Evolutionary conservation across 1,140 invertebrate genomes (phyloP).

Genomic region (Magallana angulata): DNA sequence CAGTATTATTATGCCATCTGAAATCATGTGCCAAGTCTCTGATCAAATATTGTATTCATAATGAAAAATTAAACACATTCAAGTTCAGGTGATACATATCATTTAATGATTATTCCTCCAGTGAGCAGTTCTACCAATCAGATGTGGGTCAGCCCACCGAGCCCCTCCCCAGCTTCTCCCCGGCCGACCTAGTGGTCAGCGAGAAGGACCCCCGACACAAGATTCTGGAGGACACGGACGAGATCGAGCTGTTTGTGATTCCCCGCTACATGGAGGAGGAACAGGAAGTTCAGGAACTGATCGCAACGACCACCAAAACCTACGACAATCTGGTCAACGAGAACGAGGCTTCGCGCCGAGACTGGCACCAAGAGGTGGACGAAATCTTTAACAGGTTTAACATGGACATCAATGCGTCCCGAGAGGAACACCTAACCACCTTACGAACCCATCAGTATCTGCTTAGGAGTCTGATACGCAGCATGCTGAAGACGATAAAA

Average conservation of each 20-base stretch:
- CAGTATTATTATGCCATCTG: too few relatives aligned
- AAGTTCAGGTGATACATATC: too few relatives aligned
- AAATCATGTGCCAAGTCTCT: too few relatives aligned
- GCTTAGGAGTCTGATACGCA: neutral
- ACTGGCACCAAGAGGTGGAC: neutral
- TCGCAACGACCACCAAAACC: neutral
- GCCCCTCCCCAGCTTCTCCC: neutral
- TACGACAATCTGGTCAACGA: neutral
- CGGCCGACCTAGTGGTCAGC: neutral
- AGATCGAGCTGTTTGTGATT: neutral
- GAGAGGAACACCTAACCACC: neutral
- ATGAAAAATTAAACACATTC: too few relatives aligned
- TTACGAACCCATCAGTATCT: constrained; percentile 11
- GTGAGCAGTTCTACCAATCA: neutral
- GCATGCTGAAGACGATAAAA: constrained; percentile 14
- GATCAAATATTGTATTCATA: too few relatives aligned
- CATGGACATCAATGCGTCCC: neutral
- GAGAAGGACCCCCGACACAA: neutral
- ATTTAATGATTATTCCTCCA: neutral
- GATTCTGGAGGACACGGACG: neutral
- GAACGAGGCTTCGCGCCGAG: neutral
- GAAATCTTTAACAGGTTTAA: constrained; percentile 1
- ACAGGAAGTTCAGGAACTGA: neutral
- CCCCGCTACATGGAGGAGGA: neutral
- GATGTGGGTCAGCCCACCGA: neutral